These are phyloP conservation scores for Sebastes schlegelii DNA, from an alignment of 2,113 vertebrate genomes.

Conservation along the genomic window DNA sequence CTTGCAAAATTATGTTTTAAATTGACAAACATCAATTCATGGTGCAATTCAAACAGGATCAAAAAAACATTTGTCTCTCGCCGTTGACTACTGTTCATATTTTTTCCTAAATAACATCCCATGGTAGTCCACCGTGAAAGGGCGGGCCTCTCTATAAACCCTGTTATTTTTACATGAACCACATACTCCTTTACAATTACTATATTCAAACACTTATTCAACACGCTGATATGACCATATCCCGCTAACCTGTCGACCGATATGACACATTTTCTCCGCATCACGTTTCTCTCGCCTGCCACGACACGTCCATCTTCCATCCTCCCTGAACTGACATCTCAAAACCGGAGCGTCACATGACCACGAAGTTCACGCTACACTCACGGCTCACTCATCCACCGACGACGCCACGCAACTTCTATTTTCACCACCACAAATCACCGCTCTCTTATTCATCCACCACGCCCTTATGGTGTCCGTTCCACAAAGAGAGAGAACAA, in stretches of 20 bases:
- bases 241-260: constrained; percentile 14
- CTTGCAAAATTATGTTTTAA: no score
- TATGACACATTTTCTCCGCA: constrained; percentile 10
- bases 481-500: neutral
- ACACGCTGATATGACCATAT: constrained; percentile 18
- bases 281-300: constrained; percentile 36
- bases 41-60: no score
- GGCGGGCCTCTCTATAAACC: constrained; percentile 9
- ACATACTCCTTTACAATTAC: constrained; percentile 34
- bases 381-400: constrained; percentile 17
- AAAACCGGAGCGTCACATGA: constrained; percentile 37
- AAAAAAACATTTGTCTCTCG: no score
- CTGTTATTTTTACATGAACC: constrained; percentile 20
- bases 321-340: constrained; percentile 9
- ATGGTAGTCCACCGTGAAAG: no score
- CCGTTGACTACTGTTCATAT: no score
- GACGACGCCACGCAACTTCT: constrained; percentile 31
- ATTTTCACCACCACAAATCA: neutral
- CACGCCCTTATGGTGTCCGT: neutral
- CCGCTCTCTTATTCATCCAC: neutral
- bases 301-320: neutral
- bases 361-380: constrained; percentile 13
- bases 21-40: no score
- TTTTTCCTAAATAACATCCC: no score
- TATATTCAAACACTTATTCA: constrained; percentile 20